Conservation (phyloP, 2,113 vertebrate genomes). For the Ageneiosus marmoratus region DNA sequence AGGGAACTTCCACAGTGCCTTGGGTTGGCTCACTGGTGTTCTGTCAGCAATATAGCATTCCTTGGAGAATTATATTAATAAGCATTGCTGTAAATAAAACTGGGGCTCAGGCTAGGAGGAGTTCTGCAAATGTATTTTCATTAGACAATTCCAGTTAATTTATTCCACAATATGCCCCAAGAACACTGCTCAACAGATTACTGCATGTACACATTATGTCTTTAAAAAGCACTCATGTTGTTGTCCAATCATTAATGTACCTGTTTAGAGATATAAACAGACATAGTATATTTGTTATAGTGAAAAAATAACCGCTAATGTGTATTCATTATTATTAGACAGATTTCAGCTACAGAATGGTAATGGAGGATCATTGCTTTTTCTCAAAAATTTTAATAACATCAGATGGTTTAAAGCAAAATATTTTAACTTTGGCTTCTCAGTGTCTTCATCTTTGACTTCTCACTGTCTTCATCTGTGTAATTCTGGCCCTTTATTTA, state of each 20-base stretch:
- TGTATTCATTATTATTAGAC: neutral
- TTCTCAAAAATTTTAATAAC: neutral
- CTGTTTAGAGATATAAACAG: neutral
- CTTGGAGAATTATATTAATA: conserved; percentile 48
- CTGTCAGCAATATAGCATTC: conserved; percentile 39
- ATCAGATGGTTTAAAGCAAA: conserved; percentile 15
- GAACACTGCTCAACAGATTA: neutral
- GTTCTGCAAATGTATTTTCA: conserved; percentile 50
- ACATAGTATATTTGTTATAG: neutral
- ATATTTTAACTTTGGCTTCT: conserved; percentile 29
- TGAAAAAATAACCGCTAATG: neutral
- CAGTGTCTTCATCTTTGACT: conserved; percentile 21
- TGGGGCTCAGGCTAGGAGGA: neutral
- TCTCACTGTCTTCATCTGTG: conserved; percentile 20
- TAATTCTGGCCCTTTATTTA: conserved; percentile 25
- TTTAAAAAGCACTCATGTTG: neutral
- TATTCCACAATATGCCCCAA: neutral
- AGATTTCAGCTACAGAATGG: neutral
- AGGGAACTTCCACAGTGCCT: conserved; percentile 25
- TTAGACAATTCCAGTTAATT: conserved; percentile 68
- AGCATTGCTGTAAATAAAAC: conserved; percentile 43
- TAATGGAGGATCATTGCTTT: neutral
- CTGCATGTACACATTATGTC: neutral
- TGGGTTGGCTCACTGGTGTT: conserved; percentile 26
- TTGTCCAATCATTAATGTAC: neutral